phyloP scores from a whole-genome alignment of 1,140 invertebrate species.

The Sminthurinus signatus region DNA sequence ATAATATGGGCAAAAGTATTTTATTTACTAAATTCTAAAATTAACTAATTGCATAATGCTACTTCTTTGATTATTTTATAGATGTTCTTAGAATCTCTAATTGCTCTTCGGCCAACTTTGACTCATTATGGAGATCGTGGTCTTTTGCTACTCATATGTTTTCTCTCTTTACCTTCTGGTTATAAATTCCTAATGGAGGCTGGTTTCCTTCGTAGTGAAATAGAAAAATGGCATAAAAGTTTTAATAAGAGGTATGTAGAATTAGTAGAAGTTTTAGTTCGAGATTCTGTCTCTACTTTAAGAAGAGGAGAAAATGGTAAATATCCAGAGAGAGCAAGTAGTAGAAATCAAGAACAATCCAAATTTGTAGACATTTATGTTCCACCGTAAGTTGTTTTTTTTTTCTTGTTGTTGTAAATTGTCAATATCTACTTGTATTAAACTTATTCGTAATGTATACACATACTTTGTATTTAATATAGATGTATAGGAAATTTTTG shows the following conservation, averaged over 20 bases:
- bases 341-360: slow-evolving; percentile 39
- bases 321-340: slow-evolving; percentile 57
- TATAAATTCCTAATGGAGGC: slow-evolving; percentile 61
- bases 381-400: too few species aligned
- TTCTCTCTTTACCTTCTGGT: slow-evolving; percentile 67
- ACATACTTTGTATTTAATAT: too few species aligned
- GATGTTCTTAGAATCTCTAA: slow-evolving; percentile 69
- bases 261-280: slow-evolving; percentile 76
- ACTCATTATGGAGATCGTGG: slow-evolving; percentile 75
- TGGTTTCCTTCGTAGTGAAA: slow-evolving; percentile 62
- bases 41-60: not conserved
- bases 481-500: too few species aligned
- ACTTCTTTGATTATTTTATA: slow-evolving; percentile 43
- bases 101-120: slow-evolving; percentile 64
- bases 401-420: too few species aligned
- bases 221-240: slow-evolving; percentile 66
- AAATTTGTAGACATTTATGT: slow-evolving; percentile 56
- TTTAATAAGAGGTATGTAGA: slow-evolving; percentile 79
- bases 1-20: too few species aligned
- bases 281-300: slow-evolving; percentile 77
- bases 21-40: not conserved
- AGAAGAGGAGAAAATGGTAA: slow-evolving; percentile 71
- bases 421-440: too few species aligned
- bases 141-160: slow-evolving; percentile 69
- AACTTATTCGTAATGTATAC: too few species aligned